A percentile compares a stretch with the other conserved stretches of the same genome.
Conservation (phyloP, 2,113 vertebrate genomes). For the Corapipo altera region DNA sequence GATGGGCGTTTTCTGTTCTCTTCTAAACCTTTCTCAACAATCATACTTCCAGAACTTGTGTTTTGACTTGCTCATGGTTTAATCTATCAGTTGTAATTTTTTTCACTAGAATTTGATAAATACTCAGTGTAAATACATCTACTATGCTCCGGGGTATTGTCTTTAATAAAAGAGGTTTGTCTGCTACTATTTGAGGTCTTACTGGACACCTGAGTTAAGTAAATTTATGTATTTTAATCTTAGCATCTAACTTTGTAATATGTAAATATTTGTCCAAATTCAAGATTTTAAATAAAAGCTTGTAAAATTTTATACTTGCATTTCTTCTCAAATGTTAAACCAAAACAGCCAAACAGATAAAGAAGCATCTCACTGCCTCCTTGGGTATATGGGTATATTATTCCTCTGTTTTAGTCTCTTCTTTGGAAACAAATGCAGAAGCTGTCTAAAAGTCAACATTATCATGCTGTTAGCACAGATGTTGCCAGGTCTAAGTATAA, state of each 20-base stretch:
- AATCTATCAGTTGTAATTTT: background rate
- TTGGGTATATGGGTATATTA: background rate
- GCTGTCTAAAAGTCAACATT: background rate
- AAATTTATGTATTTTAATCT: background rate
- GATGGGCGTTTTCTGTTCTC: background rate
- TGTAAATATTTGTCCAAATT: background rate
- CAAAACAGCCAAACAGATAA: background rate
- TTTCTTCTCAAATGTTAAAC: background rate
- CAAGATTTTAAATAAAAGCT: background rate
- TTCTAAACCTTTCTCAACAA: background rate
- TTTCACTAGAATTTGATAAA: background rate
- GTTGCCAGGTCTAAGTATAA: slow-evolving; percentile 1
- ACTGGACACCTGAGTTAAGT: background rate
- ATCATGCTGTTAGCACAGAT: background rate
- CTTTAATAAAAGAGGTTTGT: background rate
- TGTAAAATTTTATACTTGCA: background rate
- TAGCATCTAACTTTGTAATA: background rate
- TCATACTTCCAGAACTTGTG: background rate
- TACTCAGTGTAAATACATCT: background rate
- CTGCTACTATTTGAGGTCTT: background rate
- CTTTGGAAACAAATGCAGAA: background rate
- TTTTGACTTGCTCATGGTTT: background rate
- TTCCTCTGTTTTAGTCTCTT: background rate
- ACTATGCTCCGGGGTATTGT: background rate
- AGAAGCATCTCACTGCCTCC: background rate